Percentiles rank a stretch among this genome's conserved stretches.
These are phyloP conservation scores for Cynopterus sphinx DNA, from an alignment of 2,797 vertebrate genomes.

Conservation along the genomic window DNA sequence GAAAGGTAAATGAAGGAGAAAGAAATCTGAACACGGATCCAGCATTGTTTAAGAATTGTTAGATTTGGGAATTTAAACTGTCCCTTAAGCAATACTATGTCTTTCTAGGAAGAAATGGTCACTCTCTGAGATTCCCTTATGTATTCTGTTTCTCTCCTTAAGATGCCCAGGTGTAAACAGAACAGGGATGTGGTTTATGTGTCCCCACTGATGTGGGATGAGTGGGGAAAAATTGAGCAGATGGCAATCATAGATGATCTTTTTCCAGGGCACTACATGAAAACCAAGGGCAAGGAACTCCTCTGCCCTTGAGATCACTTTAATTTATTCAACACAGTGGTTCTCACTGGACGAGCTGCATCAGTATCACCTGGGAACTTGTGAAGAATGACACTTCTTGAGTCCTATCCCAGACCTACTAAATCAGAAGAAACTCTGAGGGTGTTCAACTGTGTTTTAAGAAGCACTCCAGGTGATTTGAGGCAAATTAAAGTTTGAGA, in stretches of 20 bases:
- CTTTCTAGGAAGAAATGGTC: not conserved
- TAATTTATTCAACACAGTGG: not conserved
- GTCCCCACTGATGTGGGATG: not conserved
- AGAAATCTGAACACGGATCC: not conserved
- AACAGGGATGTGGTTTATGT: not conserved
- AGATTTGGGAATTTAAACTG: not conserved
- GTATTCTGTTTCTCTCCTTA: not conserved
- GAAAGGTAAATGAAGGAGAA: not conserved
- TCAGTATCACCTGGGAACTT: not conserved
- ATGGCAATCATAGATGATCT: not conserved
- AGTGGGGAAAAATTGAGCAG: not conserved
- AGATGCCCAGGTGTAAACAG: not conserved
- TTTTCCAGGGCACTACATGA: not conserved
- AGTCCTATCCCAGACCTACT: not conserved
- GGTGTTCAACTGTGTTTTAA: not conserved
- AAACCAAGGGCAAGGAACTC: not conserved
- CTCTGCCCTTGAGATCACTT: not conserved
- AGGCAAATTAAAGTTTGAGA: not conserved
- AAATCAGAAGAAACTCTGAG: not conserved
- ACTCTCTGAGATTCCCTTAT: not conserved
- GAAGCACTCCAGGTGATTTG: not conserved
- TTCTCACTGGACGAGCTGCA: not conserved
- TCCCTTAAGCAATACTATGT: not conserved
- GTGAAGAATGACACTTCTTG: not conserved
- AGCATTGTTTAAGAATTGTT: not conserved